phyloP scores from a whole-genome alignment of 2,797 vertebrate genomes.

The Pangasius sanitwongsei region DNA sequence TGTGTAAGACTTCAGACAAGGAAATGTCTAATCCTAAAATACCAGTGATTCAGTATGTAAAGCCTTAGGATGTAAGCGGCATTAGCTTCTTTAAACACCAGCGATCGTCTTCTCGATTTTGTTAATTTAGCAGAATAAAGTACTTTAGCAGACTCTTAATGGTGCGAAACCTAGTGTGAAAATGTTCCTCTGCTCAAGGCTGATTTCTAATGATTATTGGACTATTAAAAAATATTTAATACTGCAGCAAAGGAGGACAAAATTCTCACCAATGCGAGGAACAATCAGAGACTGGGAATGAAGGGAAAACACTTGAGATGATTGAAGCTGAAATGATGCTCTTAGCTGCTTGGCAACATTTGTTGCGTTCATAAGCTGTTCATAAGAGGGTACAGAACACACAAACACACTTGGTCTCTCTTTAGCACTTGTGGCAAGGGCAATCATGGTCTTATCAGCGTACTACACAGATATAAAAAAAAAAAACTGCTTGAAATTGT shows the following conservation, averaged over 20 bases:
- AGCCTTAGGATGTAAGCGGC: background rate
- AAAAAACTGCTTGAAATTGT: background rate
- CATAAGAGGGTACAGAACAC: background rate
- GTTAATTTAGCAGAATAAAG: constrained; percentile 21
- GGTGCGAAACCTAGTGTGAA: background rate
- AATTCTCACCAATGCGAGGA: background rate
- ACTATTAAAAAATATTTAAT: background rate
- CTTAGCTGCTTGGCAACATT: constrained; percentile 18
- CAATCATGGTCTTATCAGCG: background rate
- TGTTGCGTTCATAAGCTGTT: constrained; percentile 18
- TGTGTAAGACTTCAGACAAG: background rate
- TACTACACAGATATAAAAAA: background rate
- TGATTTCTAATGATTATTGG: constrained; percentile 9
- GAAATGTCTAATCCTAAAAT: constrained; percentile 18
- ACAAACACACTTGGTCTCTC: background rate
- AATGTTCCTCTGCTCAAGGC: constrained; percentile 10
- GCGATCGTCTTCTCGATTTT: background rate
- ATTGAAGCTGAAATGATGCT: constrained; percentile 29
- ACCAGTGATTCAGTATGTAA: background rate
- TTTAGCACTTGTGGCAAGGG: background rate
- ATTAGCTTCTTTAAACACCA: constrained; percentile 11
- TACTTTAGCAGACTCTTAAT: constrained; percentile 8
- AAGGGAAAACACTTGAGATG: constrained; percentile 20
- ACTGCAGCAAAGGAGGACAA: background rate
- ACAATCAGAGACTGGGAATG: background rate